These are phyloP conservation scores for Etia nguti DNA, from an alignment of 2,113 vertebrate species.

Conservation along the genomic window DNA sequence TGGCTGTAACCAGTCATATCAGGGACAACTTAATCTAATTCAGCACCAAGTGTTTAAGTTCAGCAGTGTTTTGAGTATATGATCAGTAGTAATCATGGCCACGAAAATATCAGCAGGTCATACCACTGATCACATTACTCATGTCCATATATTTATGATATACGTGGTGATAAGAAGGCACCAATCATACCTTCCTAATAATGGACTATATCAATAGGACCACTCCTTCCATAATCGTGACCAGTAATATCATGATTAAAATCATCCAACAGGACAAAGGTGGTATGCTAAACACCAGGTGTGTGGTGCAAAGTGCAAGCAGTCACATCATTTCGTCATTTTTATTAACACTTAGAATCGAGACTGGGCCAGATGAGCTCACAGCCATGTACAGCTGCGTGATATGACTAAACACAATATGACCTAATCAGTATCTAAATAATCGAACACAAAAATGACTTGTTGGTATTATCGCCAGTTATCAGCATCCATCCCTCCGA, in stretches of 20 bases:
- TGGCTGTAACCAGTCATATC: not conserved
- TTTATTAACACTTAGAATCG: not conserved
- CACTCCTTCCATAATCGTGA: not conserved
- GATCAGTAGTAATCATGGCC: not conserved
- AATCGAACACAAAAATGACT: not conserved
- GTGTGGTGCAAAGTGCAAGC: not conserved
- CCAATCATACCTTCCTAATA: not conserved
- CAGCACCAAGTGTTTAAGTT: not conserved
- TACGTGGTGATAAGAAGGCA: not conserved
- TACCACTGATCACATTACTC: not conserved
- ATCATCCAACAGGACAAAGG: not conserved
- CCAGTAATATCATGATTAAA: not conserved
- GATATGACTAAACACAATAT: not conserved
- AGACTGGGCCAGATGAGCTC: not conserved
- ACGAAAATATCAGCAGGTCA: not conserved
- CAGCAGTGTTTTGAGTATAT: not conserved
- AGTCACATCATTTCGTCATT: not conserved
- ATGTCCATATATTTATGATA: not conserved
- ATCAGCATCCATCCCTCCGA: not conserved
- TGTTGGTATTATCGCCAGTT: not conserved
- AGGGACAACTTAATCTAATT: not conserved
- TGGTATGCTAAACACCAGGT: not conserved
- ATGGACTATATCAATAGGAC: not conserved
- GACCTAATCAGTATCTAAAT: not conserved
- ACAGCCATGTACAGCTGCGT: not conserved